A percentile compares a stretch with the other conserved stretches of the same genome.
Conservation (phyloP, 1,140 invertebrate species). For the Caenorhabditis latens region DNA sequence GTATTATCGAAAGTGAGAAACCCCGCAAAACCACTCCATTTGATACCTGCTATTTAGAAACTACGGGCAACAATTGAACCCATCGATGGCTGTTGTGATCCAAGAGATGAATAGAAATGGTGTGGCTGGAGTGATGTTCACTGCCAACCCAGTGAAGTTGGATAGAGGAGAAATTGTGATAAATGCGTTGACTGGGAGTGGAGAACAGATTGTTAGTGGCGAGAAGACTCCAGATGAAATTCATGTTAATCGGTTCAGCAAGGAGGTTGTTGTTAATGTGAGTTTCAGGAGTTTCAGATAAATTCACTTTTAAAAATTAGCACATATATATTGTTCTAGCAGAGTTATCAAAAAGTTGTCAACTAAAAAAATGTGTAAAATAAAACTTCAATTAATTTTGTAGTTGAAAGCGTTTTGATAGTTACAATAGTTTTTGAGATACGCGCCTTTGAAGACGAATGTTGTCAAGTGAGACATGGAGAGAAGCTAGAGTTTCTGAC, state of each 20-base stretch:
- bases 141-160: constrained; percentile 83
- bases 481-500: no score
- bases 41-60: constrained; percentile 79
- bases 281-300: constrained; percentile 67
- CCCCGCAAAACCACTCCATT: background rate
- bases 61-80: constrained; percentile 82
- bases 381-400: no score
- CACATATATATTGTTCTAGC: no score
- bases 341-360: no score
- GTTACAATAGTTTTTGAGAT: no score
- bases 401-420: no score
- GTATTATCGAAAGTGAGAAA: constrained; percentile 81
- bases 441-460: no score
- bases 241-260: constrained; percentile 19
- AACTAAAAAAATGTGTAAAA: no score
- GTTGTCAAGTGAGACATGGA: no score
- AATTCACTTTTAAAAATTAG: constrained; percentile 22
- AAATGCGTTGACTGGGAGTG: constrained; percentile 86
- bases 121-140: constrained; percentile 85
- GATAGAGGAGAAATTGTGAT: constrained; percentile 83
- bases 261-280: background rate
- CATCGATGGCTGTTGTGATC: constrained; percentile 86
- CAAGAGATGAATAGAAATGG: constrained; percentile 85
- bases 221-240: constrained; percentile 72
- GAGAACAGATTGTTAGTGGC: constrained; percentile 81